Conservation (phyloP, 2,888 invertebrate genomes). For the Ectemnius cavifrons region DNA sequence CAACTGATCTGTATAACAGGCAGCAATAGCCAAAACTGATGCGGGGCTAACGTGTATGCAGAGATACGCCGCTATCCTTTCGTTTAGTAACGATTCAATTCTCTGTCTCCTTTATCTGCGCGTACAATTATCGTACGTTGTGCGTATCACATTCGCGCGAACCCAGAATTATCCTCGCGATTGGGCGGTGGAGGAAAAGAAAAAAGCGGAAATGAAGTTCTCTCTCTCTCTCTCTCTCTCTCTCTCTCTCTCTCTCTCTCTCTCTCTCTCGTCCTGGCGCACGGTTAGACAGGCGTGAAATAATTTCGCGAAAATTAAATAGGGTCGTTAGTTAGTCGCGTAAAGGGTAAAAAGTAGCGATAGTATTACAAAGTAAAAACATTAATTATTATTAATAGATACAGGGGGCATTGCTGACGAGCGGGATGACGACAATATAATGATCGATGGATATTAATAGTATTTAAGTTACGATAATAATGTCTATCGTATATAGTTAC, state of each 20-base stretch:
- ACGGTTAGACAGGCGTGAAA: not conserved
- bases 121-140: conserved; percentile 3
- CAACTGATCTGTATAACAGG: conserved; percentile 23
- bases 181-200: conserved; percentile 47
- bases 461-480: conserved; percentile 11
- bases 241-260: not conserved
- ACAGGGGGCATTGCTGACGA: conserved; percentile 48
- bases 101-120: not conserved
- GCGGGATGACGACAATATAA: conserved; percentile 54
- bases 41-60: conserved; percentile 1
- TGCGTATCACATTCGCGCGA: conserved; percentile 17
- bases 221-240: not conserved
- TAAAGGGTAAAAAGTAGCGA: conserved; percentile 51
- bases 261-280: not conserved
- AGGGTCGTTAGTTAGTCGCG: conserved; percentile 46
- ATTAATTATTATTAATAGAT: conserved; percentile 46
- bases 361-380: conserved; percentile 55
- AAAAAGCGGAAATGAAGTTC: not conserved
- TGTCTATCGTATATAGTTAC: conserved; percentile 10
- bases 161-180: conserved; percentile 1
- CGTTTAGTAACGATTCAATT: not conserved
- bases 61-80: conserved; percentile 3
- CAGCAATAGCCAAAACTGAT: conserved; percentile 7
- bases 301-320: conserved; percentile 44
- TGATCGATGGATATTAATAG: conserved; percentile 38